These are phyloP conservation scores for Cotesia glomerata DNA, from an alignment of 1,140 invertebrate genomes.

Conservation along the genomic window DNA sequence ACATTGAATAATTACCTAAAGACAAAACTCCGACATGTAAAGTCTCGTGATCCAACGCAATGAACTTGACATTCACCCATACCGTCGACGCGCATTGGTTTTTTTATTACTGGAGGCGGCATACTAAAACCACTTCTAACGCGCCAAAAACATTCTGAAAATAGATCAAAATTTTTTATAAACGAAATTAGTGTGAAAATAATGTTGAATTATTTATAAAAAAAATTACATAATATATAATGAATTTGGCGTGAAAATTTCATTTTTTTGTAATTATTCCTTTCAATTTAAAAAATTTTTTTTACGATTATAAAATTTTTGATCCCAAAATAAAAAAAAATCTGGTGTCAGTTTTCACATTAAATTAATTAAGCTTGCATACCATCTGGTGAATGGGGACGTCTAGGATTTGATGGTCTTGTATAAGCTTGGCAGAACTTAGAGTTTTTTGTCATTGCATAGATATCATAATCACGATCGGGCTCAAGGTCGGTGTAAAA, in stretches of 20 bases:
- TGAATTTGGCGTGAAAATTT: too few species aligned
- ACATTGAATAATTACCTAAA: constrained; percentile 65
- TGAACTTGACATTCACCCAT: constrained; percentile 79
- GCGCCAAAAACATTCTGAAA: constrained; percentile 81
- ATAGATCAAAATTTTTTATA: constrained; percentile 4
- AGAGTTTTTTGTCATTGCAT: constrained; percentile 68
- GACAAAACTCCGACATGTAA: constrained; percentile 79
- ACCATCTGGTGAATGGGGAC: constrained; percentile 42
- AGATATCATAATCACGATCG: constrained; percentile 80
- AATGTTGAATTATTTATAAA: constrained; percentile 4
- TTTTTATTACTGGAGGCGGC: constrained; percentile 67
- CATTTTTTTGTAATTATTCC: too few species aligned
- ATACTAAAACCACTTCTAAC: constrained; percentile 75
- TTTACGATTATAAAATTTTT: too few species aligned
- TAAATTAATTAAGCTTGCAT: neutral
- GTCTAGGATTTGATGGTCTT: constrained; percentile 25
- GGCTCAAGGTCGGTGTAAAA: constrained; percentile 76
- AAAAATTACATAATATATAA: neutral
- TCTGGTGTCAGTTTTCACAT: too few species aligned
- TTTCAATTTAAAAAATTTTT: too few species aligned
- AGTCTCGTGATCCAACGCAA: constrained; percentile 71
- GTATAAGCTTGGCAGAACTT: constrained; percentile 37
- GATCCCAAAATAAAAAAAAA: too few species aligned
- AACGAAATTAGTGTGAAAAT: neutral
- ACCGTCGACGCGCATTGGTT: constrained; percentile 69